These are phyloP conservation scores for Danio jaintianensis DNA, from an alignment of 2,797 vertebrate genomes.

Conservation along the genomic window DNA sequence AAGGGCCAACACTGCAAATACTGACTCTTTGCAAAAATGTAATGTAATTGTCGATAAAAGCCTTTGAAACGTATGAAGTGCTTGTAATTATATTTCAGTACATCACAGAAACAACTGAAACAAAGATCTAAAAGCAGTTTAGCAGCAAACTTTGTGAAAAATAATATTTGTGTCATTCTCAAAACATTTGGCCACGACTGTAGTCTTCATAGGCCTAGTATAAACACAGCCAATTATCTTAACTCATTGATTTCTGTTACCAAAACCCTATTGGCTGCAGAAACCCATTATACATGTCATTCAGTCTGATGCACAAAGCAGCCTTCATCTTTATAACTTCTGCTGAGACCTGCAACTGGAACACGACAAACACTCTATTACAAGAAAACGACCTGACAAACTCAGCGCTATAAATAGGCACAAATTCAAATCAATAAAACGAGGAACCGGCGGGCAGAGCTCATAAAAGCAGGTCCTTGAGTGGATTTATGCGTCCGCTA, in stretches of 20 bases:
- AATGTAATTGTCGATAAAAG: too few relatives aligned
- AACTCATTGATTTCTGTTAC: conserved; percentile 2
- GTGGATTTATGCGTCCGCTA: conserved; percentile 48
- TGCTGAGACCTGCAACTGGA: neutral
- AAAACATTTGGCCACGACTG: too few relatives aligned
- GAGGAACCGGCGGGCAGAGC: conserved; percentile 3
- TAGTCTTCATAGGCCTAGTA: too few relatives aligned
- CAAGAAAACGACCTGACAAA: conserved; percentile 31
- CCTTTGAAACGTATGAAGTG: too few relatives aligned
- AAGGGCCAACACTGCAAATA: too few relatives aligned
- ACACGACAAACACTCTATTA: conserved; percentile 31
- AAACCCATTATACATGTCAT: conserved; percentile 25
- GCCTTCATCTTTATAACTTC: conserved; percentile 28
- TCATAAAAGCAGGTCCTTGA: conserved; percentile 32
- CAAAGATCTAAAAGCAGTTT: too few relatives aligned
- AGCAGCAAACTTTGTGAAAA: too few relatives aligned
- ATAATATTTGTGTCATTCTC: too few relatives aligned
- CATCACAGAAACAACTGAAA: too few relatives aligned
- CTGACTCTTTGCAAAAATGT: too few relatives aligned
- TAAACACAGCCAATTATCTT: too few relatives aligned
- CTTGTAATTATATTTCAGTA: too few relatives aligned
- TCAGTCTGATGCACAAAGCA: neutral
- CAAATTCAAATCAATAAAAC: conserved; percentile 53
- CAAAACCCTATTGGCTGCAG: conserved; percentile 16
- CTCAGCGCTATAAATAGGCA: conserved; percentile 54